Evolutionary conservation across 2,797 vertebrate species (phyloP).

Genomic region (Sciurus vulgaris): DNA sequence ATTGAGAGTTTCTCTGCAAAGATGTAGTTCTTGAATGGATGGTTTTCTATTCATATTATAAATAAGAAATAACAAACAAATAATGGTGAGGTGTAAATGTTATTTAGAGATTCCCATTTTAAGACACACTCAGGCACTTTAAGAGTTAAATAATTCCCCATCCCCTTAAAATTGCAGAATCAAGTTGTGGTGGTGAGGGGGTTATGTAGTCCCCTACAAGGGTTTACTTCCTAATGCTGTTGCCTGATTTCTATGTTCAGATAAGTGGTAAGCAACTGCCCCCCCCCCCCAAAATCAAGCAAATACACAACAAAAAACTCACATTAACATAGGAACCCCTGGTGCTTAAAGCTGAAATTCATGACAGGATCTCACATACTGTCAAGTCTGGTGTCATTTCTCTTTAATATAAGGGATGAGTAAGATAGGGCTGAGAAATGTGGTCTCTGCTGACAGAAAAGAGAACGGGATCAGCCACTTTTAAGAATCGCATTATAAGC

Average conservation of each 20-base stretch:
- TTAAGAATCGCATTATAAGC: conserved; percentile 24
- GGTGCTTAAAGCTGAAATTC: conserved; percentile 52
- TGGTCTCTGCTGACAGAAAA: conserved; percentile 56
- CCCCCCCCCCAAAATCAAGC: neutral
- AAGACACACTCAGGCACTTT: conserved; percentile 2
- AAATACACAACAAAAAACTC: neutral
- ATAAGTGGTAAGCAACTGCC: neutral
- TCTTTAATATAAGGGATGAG: conserved; percentile 17
- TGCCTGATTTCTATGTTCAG: conserved; percentile 58
- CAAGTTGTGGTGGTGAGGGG: neutral
- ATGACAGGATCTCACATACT: neutral
- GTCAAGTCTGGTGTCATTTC: conserved; percentile 26
- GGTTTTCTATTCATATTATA: conserved; percentile 15
- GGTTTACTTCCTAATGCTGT: conserved; percentile 40
- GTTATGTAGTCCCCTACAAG: neutral
- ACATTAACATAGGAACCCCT: conserved; percentile 20
- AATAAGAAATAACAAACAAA: conserved; percentile 61
- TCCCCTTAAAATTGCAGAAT: conserved; percentile 56
- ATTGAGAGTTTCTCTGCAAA: conserved; percentile 29
- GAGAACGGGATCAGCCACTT: neutral
- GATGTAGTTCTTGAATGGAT: neutral
- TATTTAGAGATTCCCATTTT: conserved; percentile 46
- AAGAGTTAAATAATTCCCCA: conserved; percentile 60
- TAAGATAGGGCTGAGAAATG: conserved; percentile 10
- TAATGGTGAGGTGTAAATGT: neutral